Evolutionary conservation across 2,888 invertebrate genomes (phyloP), one percentile per base, ranked within the genome.

Genomic region (Lottia gigantea): DNA sequence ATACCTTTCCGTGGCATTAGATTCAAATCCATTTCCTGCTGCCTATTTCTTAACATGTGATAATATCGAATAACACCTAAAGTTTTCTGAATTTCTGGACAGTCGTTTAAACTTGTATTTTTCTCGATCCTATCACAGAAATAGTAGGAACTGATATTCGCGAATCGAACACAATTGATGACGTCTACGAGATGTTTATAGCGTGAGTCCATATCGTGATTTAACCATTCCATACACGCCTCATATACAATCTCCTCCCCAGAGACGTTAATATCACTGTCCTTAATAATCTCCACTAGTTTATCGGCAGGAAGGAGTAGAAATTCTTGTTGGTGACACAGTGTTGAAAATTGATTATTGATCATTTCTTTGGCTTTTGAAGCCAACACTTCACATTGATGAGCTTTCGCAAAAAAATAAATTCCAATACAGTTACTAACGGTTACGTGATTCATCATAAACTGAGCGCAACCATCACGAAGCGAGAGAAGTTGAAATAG

Each of bases 401-500:
- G 87, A 12, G 86, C 86, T 67, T 82, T 82, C 16, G 87, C 87
- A 74, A 87, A 87, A 76, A 87, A 87, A 71, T 83, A 87, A 2
- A 87, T 82, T 7, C 86, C 87, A 67, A 87, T 85, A 73, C 87
- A 86, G 76, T 87, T 87, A 40, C 78, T 74, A 15, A 85, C 85
- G 7, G 78, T 83, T 8, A 87, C 83, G 67, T 87, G 86, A 47
- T 80, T 81, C 74, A 84, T 82, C 87, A 87, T 87, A 74, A 84
- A 87, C 66, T 85, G 84, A 0, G 86, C 87, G 79, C 87, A 87
- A 6, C 86, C 87, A 55, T 79, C 77, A 12, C 85, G 77, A 47
- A 87, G 73, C 0, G 85, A 77, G 46, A 86, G 75, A 67, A 87
- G 76, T 77, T 87, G 87, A 72, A 87, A 86, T 23, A 86, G 80